phyloP scores from a whole-genome alignment of 2,888 invertebrate species.

The Phaonia tiefii region DNA sequence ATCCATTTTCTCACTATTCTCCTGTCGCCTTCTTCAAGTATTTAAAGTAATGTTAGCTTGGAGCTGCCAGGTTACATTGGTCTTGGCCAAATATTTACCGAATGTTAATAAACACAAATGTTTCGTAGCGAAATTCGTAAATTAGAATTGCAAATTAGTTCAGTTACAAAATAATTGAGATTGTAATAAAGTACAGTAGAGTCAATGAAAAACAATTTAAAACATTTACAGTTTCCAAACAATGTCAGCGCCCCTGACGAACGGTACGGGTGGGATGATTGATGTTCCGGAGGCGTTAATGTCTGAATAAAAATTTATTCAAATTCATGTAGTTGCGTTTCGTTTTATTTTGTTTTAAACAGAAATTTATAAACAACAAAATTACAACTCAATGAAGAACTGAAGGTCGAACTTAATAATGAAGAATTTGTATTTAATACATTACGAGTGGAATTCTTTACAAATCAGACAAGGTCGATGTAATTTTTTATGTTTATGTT shows the following conservation, averaged over 20 bases:
- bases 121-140: not conserved
- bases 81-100: slow-evolving; percentile 1
- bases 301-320: slow-evolving; percentile 1
- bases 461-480: not conserved
- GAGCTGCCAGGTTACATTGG: not conserved
- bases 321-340: not conserved
- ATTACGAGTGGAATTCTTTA: not conserved
- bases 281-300: not conserved
- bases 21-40: not conserved
- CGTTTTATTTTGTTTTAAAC: slow-evolving; percentile 17
- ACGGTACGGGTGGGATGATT: not conserved
- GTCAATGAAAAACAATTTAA: not conserved
- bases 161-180: slow-evolving; percentile 30
- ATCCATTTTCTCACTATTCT: not conserved
- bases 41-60: too few species aligned
- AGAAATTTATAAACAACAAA: slow-evolving; percentile 6
- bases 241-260: not conserved
- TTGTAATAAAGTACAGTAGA: slow-evolving; percentile 8
- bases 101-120: not conserved
- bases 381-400: not conserved
- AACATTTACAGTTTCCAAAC: slow-evolving; percentile 28
- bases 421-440: not conserved
- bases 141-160: slow-evolving; percentile 36
- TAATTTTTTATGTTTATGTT: too few species aligned
- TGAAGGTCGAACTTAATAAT: slow-evolving; percentile 9